Conservation (phyloP, 2,113 vertebrate species). For the Nycticryphes semicollaris region DNA sequence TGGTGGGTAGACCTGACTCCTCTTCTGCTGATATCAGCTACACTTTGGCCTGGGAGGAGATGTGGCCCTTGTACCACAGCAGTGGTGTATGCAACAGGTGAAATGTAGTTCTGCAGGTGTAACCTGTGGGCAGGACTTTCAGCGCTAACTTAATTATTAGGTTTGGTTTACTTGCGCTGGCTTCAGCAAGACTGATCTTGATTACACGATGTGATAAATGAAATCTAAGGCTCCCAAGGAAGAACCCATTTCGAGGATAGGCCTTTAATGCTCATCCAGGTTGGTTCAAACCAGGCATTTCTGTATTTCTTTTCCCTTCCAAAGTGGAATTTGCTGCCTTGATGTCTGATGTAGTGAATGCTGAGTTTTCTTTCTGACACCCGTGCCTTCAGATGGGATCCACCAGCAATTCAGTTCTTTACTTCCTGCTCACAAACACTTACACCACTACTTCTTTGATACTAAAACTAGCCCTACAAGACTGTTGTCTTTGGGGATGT, state of each 20-base stretch:
- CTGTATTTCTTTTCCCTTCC: neutral
- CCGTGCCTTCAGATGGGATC: neutral
- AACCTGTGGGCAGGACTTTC: neutral
- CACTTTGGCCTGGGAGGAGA: neutral
- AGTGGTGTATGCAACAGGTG: neutral
- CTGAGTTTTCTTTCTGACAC: neutral
- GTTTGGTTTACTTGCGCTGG: neutral
- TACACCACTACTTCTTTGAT: neutral
- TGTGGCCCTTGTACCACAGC: neutral
- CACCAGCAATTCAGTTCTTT: neutral
- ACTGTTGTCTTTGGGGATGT: neutral
- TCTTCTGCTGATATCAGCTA: neutral
- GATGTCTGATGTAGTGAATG: neutral
- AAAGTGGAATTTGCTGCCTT: neutral
- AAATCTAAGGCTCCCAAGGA: neutral
- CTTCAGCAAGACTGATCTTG: neutral
- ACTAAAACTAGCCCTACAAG: neutral
- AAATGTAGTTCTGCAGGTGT: constrained; percentile 20
- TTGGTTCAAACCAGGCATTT: neutral
- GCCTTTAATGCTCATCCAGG: neutral
- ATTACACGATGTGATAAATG: neutral
- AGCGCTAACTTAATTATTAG: neutral
- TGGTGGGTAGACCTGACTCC: neutral
- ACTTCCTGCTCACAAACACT: neutral
- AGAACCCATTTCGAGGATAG: neutral